Conservation (phyloP, 2,113 vertebrate species). For the Plestiodon gilberti region DNA sequence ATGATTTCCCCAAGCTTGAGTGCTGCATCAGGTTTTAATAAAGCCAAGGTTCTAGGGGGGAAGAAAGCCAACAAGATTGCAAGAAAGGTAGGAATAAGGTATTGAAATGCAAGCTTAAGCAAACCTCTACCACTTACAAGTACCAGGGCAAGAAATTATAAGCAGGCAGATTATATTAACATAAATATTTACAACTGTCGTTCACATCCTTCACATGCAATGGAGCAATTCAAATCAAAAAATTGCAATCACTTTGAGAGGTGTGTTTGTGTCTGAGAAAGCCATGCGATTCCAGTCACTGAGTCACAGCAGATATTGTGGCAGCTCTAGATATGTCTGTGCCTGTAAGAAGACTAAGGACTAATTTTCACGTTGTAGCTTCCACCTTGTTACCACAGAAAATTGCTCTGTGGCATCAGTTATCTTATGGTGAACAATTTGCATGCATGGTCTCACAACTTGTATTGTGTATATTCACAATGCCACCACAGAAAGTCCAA, state of each 20-base stretch:
- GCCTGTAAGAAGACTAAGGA: neutral
- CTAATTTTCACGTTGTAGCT: neutral
- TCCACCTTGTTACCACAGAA: neutral
- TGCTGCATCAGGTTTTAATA: conserved; percentile 91
- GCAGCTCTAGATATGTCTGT: neutral
- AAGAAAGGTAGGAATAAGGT: conserved; percentile 11
- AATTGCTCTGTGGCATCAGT: neutral
- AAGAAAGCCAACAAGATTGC: neutral
- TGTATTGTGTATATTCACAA: neutral
- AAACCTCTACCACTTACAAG: neutral
- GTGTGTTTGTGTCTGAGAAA: neutral
- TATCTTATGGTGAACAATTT: neutral
- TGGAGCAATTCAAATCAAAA: neutral
- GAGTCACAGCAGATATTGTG: neutral
- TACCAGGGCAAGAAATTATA: neutral
- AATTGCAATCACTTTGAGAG: neutral
- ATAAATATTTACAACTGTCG: neutral
- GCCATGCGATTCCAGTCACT: neutral
- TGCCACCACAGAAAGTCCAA: neutral
- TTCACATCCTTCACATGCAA: neutral
- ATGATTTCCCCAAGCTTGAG: conserved; percentile 87
- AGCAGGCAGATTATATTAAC: neutral
- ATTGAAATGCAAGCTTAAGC: neutral
- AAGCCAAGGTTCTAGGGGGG: conserved; percentile 85
- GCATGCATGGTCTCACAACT: neutral